phyloP scores from a whole-genome alignment of 64 coral and sea anemone genomes.

The Anthopleura sola region DNA sequence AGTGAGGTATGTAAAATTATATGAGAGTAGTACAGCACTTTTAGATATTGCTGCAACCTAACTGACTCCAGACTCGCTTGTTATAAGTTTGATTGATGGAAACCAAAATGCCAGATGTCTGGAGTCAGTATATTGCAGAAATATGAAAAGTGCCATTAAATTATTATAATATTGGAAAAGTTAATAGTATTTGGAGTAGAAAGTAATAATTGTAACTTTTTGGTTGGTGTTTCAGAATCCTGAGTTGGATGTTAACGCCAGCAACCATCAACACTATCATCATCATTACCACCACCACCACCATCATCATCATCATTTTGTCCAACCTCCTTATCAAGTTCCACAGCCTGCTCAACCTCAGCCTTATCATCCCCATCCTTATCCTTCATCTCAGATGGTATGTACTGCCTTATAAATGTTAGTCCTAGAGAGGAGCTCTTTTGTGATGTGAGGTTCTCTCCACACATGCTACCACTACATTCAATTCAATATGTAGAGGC shows the following conservation, averaged over 20 bases:
- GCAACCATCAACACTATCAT: constrained; percentile 63
- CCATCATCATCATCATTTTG: constrained; percentile 88
- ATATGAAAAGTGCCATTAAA: no score
- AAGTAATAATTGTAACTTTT: background rate
- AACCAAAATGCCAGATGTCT: no score
- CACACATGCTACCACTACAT: no score
- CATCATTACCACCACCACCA: constrained; percentile 96
- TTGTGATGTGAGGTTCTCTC: no score
- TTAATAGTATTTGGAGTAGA: background rate
- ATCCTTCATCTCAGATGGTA: constrained; percentile 75
- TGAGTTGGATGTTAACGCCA: background rate
- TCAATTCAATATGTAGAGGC: no score
- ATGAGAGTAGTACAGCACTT: no score
- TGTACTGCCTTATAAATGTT: no score
- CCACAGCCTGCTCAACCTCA: constrained; percentile 49
- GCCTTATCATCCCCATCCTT: constrained; percentile 45
- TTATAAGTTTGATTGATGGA: no score
- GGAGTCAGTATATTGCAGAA: no score
- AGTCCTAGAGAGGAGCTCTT: no score
- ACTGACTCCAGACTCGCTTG: no score
- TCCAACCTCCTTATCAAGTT: constrained; percentile 80
- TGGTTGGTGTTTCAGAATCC: constrained; percentile 13
- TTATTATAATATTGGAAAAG: background rate
- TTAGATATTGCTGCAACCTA: no score
- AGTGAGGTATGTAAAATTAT: constrained; percentile 18